Evolutionary conservation across 2,113 vertebrate genomes (phyloP).

Genomic region (Raphicerus campestris): DNA sequence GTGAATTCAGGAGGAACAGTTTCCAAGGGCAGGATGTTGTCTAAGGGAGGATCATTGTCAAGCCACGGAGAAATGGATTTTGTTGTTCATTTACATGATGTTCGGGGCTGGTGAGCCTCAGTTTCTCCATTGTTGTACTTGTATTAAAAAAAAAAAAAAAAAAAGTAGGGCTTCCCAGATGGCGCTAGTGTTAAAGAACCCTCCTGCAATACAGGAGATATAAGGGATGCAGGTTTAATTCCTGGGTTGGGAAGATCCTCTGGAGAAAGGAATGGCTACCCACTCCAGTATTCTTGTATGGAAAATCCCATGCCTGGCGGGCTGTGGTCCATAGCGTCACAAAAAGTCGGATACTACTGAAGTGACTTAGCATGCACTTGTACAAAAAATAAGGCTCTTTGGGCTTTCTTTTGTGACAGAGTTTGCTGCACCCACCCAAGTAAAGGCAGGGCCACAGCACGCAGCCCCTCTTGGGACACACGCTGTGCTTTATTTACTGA

Average conservation of each 20-base stretch:
- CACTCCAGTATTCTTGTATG: not conserved
- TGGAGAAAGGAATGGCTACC: not conserved
- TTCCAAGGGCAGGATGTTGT: not conserved
- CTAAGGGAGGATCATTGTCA: not conserved
- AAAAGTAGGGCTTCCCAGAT: not conserved
- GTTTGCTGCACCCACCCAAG: not conserved
- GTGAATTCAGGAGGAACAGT: not conserved
- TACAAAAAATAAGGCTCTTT: not conserved
- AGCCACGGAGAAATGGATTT: not conserved
- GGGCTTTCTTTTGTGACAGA: not conserved
- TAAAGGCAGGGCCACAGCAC: not conserved
- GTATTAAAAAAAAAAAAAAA: not conserved
- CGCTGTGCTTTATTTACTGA: not conserved
- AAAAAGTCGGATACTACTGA: not conserved
- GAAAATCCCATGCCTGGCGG: not conserved
- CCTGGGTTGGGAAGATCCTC: not conserved
- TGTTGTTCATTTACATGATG: not conserved
- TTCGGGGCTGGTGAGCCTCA: accelerated
- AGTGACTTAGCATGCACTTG: not conserved
- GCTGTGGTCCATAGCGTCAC: not conserved
- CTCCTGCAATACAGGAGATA: not conserved
- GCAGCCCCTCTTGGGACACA: not conserved
- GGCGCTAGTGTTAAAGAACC: not conserved
- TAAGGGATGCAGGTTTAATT: not conserved
- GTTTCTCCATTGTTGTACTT: not conserved